A percentile compares a stretch with the other conserved stretches of the same genome.
These are phyloP conservation scores for Girardia tigrina DNA, from an alignment of 2,888 invertebrate genomes.

Conservation along the genomic window DNA sequence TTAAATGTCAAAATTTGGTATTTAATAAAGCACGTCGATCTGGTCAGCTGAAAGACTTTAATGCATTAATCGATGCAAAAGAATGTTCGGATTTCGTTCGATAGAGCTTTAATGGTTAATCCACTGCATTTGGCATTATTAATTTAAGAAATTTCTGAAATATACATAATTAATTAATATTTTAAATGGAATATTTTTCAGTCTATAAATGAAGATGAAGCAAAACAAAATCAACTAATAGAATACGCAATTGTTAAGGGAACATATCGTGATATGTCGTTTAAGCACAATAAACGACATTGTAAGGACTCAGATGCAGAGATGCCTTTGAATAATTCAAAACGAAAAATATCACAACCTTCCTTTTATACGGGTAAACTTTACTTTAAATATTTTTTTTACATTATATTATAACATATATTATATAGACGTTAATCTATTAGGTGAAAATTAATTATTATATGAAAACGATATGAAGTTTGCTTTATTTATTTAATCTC, in stretches of 20 bases:
- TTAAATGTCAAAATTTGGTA: slow-evolving; percentile 26
- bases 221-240: background rate
- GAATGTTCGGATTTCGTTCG: background rate
- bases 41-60: slow-evolving; percentile 19
- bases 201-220: slow-evolving; percentile 3
- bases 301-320: background rate
- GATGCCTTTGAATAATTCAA: background rate
- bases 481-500: too few relatives aligned
- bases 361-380: background rate
- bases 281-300: background rate
- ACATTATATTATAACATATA: too few relatives aligned
- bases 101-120: too few relatives aligned
- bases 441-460: too few relatives aligned
- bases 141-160: background rate
- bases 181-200: background rate
- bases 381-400: too few relatives aligned
- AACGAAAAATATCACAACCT: background rate
- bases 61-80: background rate
- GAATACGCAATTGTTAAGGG: background rate
- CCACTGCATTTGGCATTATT: too few relatives aligned
- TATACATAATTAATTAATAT: background rate
- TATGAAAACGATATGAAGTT: too few relatives aligned
- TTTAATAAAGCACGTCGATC: background rate
- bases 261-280: background rate
- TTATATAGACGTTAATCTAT: too few relatives aligned